These are phyloP conservation scores for Lymantria dispar DNA, from an alignment of 2,888 invertebrate species.

Conservation along the genomic window DNA sequence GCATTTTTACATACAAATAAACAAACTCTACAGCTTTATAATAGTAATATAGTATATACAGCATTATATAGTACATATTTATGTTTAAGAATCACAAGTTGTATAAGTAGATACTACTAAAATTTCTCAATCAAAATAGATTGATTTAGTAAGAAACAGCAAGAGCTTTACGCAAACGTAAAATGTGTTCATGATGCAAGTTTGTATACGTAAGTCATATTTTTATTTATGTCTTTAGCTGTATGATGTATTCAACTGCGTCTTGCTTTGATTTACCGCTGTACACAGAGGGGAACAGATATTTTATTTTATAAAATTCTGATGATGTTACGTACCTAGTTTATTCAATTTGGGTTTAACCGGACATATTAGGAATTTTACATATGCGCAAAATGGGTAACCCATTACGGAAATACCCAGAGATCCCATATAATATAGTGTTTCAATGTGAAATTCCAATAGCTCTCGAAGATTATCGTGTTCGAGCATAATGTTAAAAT, in stretches of 20 bases:
- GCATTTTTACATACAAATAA: too few species aligned
- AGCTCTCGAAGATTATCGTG: too few species aligned
- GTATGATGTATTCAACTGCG: constrained; percentile 8
- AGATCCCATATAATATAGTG: too few species aligned
- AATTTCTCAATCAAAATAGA: constrained; percentile 26
- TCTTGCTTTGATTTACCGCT: constrained; percentile 4
- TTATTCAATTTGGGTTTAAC: background rate
- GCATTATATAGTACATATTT: background rate
- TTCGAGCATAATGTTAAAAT: too few species aligned
- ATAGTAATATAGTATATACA: too few species aligned
- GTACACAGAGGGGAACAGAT: too few species aligned
- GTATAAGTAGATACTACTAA: constrained; percentile 23
- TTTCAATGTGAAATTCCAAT: too few species aligned
- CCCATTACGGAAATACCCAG: too few species aligned
- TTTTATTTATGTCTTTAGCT: constrained; percentile 11
- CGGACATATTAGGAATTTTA: background rate
- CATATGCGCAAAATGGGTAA: too few species aligned
- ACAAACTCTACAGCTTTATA: too few species aligned
- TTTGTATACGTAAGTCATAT: constrained; percentile 14
- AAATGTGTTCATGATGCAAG: constrained; percentile 18
- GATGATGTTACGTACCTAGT: background rate
- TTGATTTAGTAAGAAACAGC: constrained; percentile 28
- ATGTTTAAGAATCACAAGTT: constrained; percentile 25
- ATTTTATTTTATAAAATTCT: too few species aligned
- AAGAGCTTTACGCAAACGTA: constrained; percentile 14